Evolutionary conservation across 1,140 invertebrate species (phyloP), one percentile per base, ranked within the genome.

Genomic region (Zaprionus tsacasi): DNA sequence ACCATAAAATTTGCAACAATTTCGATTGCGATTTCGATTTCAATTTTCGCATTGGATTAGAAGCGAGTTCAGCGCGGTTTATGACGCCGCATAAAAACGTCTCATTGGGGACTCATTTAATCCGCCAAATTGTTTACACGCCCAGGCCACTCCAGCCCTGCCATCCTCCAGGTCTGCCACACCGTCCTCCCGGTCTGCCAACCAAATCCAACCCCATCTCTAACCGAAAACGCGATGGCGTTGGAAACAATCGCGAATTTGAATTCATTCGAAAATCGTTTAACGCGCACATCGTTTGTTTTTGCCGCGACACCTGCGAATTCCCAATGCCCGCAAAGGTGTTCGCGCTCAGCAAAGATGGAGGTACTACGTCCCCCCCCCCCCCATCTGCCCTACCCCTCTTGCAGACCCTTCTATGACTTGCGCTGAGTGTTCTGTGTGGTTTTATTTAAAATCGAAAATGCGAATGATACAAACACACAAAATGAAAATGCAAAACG

Each of bases 51-150:
- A 50, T 33, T 38, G 69, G 65, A 58, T 81, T 81, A 81, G 57
- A 64, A 35, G 17, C 43, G 52, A 40, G 36, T 56, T 33, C 58
- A 27, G 40, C 67, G 77, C 70, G 76, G 75, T 85, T 88, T 88
- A 88, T 88, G 85, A 88, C 64, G 75, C 64, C 63, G 78, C 75
- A 81, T 88, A 79, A 88, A 88, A 85, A 85, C 70, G 78, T 89
- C 81, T 89, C 86, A 89, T 88, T 81, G 85, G 85, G 85, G 83
- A 89, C 67, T 89, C 85, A 76, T 88, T 89, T 88, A 88, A 88
- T 83, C 86, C 86, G 67, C 68, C 66, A 89, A 88, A 88, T 85
- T 88, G 81, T 88, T 88, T 88, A 73, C 83, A 78, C 76, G 72
- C 79, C 61, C 69, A 58, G 64, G 35, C 54, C 4, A 21, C 57